Evolutionary conservation across 23 tunicate species (phyloP), one percentile per base, ranked within the genome.

Genomic region (Phallusia fumigata): DNA sequence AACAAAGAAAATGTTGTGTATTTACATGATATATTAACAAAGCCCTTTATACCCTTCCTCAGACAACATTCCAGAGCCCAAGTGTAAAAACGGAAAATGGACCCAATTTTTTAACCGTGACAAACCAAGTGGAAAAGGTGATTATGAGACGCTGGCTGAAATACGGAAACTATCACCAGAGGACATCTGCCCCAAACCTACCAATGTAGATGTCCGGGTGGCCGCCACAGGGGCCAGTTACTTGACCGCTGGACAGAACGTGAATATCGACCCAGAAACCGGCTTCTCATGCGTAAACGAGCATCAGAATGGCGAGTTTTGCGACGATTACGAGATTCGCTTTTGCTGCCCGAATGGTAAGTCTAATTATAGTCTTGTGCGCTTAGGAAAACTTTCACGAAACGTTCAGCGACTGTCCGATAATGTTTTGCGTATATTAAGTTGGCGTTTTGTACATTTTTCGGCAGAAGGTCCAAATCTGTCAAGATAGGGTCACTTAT

Each of bases 31-130:
- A n/a, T n/a, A n/a, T n/a, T n/a, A n/a, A n/a, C n/a, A n/a, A n/a
- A n/a, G n/a, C n/a, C n/a, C n/a, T n/a, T n/a, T n/a, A n/a, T n/a
- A n/a, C n/a, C n/a, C n/a, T n/a, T n/a, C n/a, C n/a, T 40, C 16
- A 58, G 69, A 58, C 16, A 58, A 8, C 69, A 58, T 35, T 35
- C 81, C 81, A 5, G 26, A n/a, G 11, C 81, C 81, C 8, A 6
- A 36, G 11, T 35, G 53, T 19, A 34, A 30, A 30, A 40, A 77
- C n/a, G 81, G 81, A 18, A 36, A 30, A 36, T 77, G 81, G 81
- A 77, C 81, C 1, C 53, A 77, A 21, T 77, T 77, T 26, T 77
- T 8, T 64, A 44, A 77, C n/a, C 81, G 81, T 1, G 81, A 77
- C 64, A 3, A 35, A 5, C 81, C 81, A 0, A 77, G 81, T 36